These are phyloP conservation scores for Geopemphigus sp. DNA, from an alignment of 1,140 invertebrate genomes.

Conservation along the genomic window DNA sequence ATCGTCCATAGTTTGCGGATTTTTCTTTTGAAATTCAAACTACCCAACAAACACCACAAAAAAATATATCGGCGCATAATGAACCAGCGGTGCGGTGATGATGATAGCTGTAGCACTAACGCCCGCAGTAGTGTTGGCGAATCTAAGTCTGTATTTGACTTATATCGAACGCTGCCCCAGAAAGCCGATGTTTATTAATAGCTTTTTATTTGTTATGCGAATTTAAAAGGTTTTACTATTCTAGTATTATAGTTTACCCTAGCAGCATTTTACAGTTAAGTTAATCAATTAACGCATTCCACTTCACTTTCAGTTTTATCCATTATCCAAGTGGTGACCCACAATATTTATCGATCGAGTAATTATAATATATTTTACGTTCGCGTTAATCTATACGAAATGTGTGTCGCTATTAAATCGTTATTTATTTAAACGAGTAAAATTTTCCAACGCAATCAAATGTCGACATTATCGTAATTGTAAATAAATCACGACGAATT, in stretches of 20 bases:
- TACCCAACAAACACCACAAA: constrained; percentile 8
- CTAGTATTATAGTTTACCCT: not conserved
- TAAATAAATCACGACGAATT: too few relatives aligned
- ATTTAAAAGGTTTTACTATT: constrained; percentile 8
- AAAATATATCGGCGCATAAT: constrained; percentile 27
- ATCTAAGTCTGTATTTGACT: constrained; percentile 29
- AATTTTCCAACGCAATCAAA: too few relatives aligned
- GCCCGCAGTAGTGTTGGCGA: not conserved
- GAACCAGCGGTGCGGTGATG: not conserved
- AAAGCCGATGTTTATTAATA: constrained; percentile 38
- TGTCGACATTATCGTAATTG: too few relatives aligned
- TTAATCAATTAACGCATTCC: constrained; percentile 3
- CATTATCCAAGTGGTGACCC: not conserved
- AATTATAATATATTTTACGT: too few relatives aligned
- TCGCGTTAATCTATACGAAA: too few relatives aligned
- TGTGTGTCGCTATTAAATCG: too few relatives aligned
- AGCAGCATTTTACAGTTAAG: not conserved
- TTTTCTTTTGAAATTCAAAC: constrained; percentile 45
- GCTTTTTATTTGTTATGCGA: constrained; percentile 31
- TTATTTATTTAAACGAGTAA: too few relatives aligned
- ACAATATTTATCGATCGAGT: too few relatives aligned
- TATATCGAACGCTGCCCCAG: constrained; percentile 36
- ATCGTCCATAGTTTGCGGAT: constrained; percentile 18
- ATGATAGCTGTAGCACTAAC: not conserved
- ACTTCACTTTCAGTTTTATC: not conserved